phyloP scores from a whole-genome alignment of 2,113 vertebrate species.

The Daphoenositta chrysoptera region DNA sequence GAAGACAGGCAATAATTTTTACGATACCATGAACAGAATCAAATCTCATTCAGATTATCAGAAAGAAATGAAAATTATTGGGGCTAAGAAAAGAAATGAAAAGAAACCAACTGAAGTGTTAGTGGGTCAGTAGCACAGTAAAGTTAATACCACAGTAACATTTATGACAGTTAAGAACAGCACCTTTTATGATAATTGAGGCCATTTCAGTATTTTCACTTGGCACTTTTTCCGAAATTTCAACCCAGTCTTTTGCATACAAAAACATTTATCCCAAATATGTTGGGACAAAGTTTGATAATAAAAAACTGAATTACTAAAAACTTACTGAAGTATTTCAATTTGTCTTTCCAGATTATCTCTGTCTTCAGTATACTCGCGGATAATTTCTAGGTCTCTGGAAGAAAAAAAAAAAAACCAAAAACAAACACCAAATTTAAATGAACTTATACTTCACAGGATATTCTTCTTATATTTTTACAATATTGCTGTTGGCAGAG shows the following conservation, averaged over 20 bases:
- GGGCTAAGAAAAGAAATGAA: neutral
- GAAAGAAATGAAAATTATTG: neutral
- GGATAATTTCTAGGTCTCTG: conserved; percentile 90
- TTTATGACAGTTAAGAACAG: neutral
- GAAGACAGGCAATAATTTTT: neutral
- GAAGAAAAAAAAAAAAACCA: neutral
- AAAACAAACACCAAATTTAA: neutral
- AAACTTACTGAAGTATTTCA: conserved; percentile 92
- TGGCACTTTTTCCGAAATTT: neutral
- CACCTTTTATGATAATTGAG: neutral
- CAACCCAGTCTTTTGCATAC: neutral
- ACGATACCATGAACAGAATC: neutral
- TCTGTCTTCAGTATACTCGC: conserved; percentile 87
- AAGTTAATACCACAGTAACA: neutral
- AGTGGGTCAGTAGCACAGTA: neutral
- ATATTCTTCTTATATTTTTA: neutral
- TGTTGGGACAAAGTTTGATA: neutral
- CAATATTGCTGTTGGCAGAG: neutral
- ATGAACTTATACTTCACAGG: neutral
- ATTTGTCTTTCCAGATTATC: conserved; percentile 90
- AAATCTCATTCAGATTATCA: neutral
- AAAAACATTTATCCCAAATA: neutral
- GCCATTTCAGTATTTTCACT: neutral
- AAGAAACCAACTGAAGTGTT: neutral
- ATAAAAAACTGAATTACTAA: conserved; percentile 8